These are phyloP conservation scores for Drosophila kepulauana DNA, from an alignment of 1,140 invertebrate genomes.

Conservation along the genomic window DNA sequence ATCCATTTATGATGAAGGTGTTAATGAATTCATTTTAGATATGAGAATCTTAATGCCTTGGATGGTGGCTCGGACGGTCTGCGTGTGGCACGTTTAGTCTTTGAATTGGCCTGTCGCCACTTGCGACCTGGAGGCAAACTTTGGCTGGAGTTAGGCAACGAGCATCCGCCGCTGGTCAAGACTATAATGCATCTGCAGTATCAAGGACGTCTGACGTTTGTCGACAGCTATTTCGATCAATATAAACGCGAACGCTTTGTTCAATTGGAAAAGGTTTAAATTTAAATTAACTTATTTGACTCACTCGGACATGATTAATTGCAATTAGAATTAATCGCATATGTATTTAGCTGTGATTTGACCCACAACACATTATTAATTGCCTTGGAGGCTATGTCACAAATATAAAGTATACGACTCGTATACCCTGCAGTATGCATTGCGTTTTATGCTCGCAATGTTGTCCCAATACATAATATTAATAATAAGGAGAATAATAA, in stretches of 20 bases:
- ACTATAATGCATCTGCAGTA: slow-evolving; percentile 85
- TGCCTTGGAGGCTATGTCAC: slow-evolving; percentile 58
- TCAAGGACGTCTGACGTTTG: slow-evolving; percentile 84
- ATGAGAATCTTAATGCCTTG: slow-evolving; percentile 88
- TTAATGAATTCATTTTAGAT: slow-evolving; percentile 80
- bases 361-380: slow-evolving; percentile 29
- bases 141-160: slow-evolving; percentile 87
- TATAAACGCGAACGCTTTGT: slow-evolving; percentile 87
- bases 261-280: slow-evolving; percentile 85
- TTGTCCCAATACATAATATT: slow-evolving; percentile 6
- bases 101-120: slow-evolving; percentile 86
- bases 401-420: slow-evolving; percentile 1
- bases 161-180: slow-evolving; percentile 86
- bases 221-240: slow-evolving; percentile 87
- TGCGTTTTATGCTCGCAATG: background rate
- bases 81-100: slow-evolving; percentile 86
- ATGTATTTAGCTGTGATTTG: slow-evolving; percentile 72
- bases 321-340: slow-evolving; percentile 62
- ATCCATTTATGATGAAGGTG: background rate
- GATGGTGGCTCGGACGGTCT: slow-evolving; percentile 88
- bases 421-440: slow-evolving; percentile 22
- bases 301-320: slow-evolving; percentile 50
- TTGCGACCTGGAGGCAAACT: slow-evolving; percentile 86
- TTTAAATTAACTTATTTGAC: slow-evolving; percentile 3
- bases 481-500: background rate